Evolutionary conservation across 1,140 invertebrate species (phyloP).

Genomic region (Drosophila punjabiensis): DNA sequence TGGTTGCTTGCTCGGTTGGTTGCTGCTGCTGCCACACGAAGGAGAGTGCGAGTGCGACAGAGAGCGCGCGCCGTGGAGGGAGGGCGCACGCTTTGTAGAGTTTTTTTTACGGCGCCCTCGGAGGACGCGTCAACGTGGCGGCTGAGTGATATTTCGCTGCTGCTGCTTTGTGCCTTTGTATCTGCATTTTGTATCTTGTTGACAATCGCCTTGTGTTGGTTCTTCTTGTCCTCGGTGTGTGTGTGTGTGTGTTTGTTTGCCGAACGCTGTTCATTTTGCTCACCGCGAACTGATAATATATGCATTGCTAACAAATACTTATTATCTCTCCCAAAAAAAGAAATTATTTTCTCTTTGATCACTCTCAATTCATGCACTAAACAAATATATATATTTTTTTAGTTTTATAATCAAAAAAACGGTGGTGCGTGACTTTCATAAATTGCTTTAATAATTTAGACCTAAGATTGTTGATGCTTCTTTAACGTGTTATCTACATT

Average conservation of each 20-base stretch:
- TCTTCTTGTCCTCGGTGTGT: constrained; percentile 9
- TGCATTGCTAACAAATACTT: constrained; percentile 16
- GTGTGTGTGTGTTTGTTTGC: constrained; percentile 42
- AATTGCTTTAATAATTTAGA: background rate
- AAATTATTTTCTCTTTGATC: background rate
- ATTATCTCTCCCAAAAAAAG: constrained; percentile 35
- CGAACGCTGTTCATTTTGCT: constrained; percentile 30
- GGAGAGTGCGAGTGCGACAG: constrained; percentile 25
- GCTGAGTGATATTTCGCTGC: constrained; percentile 74
- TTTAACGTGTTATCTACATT: too few species aligned
- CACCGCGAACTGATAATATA: constrained; percentile 44
- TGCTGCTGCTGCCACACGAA: constrained; percentile 33
- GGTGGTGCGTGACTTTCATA: background rate
- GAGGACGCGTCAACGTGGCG: constrained; percentile 72
- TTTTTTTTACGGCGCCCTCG: constrained; percentile 63
- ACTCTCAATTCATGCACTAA: background rate
- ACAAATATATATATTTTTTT: background rate
- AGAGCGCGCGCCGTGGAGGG: constrained; percentile 27
- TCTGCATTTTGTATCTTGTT: constrained; percentile 63
- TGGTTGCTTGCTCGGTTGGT: constrained; percentile 59
- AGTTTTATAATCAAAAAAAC: too few species aligned
- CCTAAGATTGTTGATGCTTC: too few species aligned
- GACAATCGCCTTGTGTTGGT: constrained; percentile 55
- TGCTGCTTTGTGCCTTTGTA: constrained; percentile 43
- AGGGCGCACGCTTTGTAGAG: constrained; percentile 68